These are phyloP conservation scores for Neolamprologus ventralis DNA, from an alignment of 2,113 vertebrate species.

Conservation along the genomic window DNA sequence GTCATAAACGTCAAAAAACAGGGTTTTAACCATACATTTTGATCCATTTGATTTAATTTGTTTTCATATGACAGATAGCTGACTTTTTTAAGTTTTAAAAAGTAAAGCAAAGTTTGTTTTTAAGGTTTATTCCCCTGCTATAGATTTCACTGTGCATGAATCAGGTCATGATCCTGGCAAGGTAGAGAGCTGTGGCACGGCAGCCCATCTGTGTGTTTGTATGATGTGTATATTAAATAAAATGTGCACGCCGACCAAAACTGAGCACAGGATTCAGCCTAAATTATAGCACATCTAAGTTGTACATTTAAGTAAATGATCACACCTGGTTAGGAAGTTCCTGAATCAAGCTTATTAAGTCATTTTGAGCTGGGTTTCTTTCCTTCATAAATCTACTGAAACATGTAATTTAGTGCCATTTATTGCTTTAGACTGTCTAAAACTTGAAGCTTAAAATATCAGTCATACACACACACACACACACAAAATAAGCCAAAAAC, in stretches of 20 bases:
- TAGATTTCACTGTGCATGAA: not conserved
- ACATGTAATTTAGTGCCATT: not conserved
- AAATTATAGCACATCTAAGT: not conserved
- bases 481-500: not conserved
- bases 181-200: not conserved
- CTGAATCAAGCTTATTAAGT: not conserved
- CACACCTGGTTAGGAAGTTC: not conserved
- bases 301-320: not conserved
- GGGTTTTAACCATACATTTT: not conserved
- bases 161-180: not conserved
- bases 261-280: not conserved
- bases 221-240: not conserved
- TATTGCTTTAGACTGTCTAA: not conserved
- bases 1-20: not conserved
- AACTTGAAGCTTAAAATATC: not conserved
- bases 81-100: not conserved
- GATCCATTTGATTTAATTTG: not conserved
- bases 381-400: not conserved
- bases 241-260: not conserved
- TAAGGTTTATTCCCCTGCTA: not conserved
- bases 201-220: not conserved
- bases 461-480: not conserved
- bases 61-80: not conserved
- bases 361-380: not conserved
- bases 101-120: not conserved